phyloP scores from a whole-genome alignment of 2,113 vertebrate genomes.

The Erythrocercus mccallii region DNA sequence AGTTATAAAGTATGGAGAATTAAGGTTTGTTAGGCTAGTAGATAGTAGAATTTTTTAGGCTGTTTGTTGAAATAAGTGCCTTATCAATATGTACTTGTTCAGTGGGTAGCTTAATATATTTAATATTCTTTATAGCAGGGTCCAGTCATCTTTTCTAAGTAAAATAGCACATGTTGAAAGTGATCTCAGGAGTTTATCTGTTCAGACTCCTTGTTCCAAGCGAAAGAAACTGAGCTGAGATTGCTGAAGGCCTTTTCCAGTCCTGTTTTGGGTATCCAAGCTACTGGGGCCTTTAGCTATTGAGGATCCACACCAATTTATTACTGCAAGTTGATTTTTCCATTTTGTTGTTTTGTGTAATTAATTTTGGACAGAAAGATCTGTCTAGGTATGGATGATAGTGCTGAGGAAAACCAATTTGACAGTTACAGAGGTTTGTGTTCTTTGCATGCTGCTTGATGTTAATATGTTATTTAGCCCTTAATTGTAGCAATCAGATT shows the following conservation, averaged over 20 bases:
- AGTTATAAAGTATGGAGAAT: neutral
- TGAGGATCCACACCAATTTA: neutral
- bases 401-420: neutral
- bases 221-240: neutral
- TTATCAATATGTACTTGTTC: neutral
- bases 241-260: neutral
- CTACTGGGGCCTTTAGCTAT: neutral
- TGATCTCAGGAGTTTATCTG: neutral
- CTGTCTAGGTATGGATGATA: neutral
- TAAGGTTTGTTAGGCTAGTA: neutral
- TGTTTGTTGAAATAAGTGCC: neutral
- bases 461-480: neutral
- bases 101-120: neutral
- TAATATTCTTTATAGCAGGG: neutral
- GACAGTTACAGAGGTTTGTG: neutral
- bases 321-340: neutral
- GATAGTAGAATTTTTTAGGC: neutral
- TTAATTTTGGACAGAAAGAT: neutral
- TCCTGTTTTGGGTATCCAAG: neutral
- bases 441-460: neutral
- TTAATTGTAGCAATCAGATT: neutral
- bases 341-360: neutral
- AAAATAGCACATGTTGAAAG: neutral
- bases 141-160: neutral
- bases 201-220: neutral